These are phyloP conservation scores for Pseudomugil tenellus DNA, from an alignment of 2,797 vertebrate species.

Conservation along the genomic window DNA sequence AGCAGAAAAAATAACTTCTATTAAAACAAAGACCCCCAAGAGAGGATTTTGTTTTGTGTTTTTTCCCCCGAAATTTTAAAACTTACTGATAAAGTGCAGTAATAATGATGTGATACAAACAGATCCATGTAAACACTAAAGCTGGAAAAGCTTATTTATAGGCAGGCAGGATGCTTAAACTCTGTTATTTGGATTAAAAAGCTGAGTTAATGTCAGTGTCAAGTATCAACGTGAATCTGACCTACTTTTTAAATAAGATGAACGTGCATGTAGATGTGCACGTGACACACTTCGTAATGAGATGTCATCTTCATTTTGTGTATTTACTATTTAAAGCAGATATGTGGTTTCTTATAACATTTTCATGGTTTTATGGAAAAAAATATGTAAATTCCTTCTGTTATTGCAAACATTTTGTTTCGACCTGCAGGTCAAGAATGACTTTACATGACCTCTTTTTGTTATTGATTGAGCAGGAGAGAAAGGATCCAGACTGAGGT, in stretches of 20 bases:
- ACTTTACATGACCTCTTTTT: not conserved
- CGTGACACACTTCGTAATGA: not conserved
- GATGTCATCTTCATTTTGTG: not conserved
- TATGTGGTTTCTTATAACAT: no score
- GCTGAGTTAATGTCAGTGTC: slow-evolving; percentile 15
- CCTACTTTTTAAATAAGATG: slow-evolving; percentile 6
- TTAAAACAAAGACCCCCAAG: not conserved
- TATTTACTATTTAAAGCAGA: not conserved
- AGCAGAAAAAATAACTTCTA: not conserved
- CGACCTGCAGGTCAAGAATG: not conserved
- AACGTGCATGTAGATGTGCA: not conserved
- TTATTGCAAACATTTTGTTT: not conserved
- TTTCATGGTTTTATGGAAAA: no score
- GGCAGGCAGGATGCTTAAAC: not conserved
- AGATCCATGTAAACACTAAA: not conserved
- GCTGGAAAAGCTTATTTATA: not conserved
- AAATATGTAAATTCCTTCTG: not conserved
- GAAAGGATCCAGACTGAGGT: not conserved
- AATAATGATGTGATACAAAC: not conserved
- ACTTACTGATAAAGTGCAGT: not conserved
- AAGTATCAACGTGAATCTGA: slow-evolving; percentile 14
- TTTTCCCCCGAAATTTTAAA: not conserved
- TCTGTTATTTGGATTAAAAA: not conserved
- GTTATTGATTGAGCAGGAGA: no score
- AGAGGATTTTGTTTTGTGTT: not conserved